These are phyloP conservation scores for Mus pahari DNA, from an alignment of 2,113 vertebrate genomes.

Conservation along the genomic window DNA sequence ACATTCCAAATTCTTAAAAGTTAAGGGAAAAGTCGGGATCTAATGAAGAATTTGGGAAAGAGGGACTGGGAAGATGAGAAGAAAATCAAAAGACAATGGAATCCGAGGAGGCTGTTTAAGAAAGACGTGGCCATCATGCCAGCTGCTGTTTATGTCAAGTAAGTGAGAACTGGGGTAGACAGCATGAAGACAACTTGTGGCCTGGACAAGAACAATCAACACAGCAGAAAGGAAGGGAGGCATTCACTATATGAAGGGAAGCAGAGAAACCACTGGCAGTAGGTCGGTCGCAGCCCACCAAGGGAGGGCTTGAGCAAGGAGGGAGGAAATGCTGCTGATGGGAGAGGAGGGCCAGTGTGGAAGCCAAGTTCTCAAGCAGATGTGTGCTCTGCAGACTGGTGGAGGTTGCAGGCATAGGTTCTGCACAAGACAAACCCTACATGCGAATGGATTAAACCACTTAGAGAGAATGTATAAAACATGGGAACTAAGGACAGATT, in stretches of 20 bases:
- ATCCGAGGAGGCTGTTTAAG: neutral
- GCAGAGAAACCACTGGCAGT: neutral
- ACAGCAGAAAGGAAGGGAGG: neutral
- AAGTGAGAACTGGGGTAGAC: neutral
- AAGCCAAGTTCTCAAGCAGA: neutral
- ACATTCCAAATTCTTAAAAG: neutral
- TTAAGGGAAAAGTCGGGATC: neutral
- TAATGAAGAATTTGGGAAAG: neutral
- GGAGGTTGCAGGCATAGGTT: neutral
- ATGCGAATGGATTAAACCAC: neutral
- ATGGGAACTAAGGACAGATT: neutral
- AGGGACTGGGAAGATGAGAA: neutral
- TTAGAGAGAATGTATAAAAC: neutral
- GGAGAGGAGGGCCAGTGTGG: neutral
- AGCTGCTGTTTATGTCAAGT: neutral
- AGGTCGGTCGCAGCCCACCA: neutral
- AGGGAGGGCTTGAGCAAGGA: neutral
- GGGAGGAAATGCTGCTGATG: neutral
- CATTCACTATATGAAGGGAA: neutral
- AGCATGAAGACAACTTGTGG: neutral
- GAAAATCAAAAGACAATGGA: neutral
- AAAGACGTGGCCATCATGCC: neutral
- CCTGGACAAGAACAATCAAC: neutral
- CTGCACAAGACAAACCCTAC: neutral
- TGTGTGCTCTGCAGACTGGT: neutral